Base-by-base conservation (phyloP, 2,113 vertebrate species). In the Asarcornis scutulata region DNA sequence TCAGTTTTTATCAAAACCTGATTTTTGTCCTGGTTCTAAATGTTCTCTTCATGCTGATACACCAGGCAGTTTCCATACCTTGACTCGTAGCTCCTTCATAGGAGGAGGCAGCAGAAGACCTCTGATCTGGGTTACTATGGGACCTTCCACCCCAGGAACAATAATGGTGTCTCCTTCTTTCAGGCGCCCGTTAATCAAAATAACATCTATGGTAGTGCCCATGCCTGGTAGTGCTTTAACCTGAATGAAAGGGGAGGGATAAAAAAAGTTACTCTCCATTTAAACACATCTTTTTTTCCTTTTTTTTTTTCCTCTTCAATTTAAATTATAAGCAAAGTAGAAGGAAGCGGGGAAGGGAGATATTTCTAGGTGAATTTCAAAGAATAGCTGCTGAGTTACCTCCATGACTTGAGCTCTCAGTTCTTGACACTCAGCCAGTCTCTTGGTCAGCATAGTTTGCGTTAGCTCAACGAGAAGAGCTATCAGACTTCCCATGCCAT, bases 401-500 rank as follows among this genome's bases (percentile, higher is more conserved):
- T 99, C 99, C 99, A 99, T 99, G 96, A 99, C 99, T 95, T 99
- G 99, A 25, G 99, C 99, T 44, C 99, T 98, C 78, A 99, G 98
- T 96, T 99, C 99, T 66, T 99, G 98, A 86, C 99, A 99, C 88
- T 99, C 99, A 0, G 99, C 99, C 79, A 99, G 97, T 20, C 99
- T 98, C 85, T 98, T 99, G 38, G 98, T 99, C 94, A 99, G 94
- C 99, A 99, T 98, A 74, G 98, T 99, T 98, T 99, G 99, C 1
- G 99, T 99, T 46, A 99, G 98, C 79, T 99, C 99, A 1, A 99
- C 99, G 2, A 99, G 97, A 48, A 99, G 98, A 46, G 97, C 98
- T 88, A 99, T 99, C 80, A 99, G 98, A 96, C 99, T 99, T 34
- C 99, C 99, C 99, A 99, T 99, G 63, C 99, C 99, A 92, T 99